Percentiles rank a stretch among this genome's conserved stretches.
Conservation (phyloP, 2,113 vertebrate genomes). For the Callipepla squamata region DNA sequence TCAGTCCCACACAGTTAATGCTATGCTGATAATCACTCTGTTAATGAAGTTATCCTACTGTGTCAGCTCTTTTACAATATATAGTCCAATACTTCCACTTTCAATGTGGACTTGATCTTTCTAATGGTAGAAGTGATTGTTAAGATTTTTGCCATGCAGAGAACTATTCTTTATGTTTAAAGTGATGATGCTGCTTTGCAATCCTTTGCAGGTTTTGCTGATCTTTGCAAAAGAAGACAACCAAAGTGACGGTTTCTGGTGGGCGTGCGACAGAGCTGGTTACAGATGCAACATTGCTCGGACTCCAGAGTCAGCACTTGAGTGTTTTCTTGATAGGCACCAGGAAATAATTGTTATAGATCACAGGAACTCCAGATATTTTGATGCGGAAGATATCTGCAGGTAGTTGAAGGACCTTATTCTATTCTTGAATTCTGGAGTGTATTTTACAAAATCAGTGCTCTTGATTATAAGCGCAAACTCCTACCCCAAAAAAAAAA, state of each 20-base stretch:
- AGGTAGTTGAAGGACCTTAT: slow-evolving; percentile 76
- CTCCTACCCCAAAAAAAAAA: neutral
- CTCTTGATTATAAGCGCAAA: neutral
- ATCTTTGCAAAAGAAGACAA: slow-evolving; percentile 95
- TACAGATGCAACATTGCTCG: slow-evolving; percentile 90
- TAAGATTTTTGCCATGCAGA: neutral
- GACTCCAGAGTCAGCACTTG: slow-evolving; percentile 90
- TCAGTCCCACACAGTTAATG: neutral
- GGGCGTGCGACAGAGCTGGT: slow-evolving; percentile 94
- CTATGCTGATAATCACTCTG: neutral
- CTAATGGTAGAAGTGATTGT: accelerated
- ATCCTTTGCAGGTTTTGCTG: slow-evolving; percentile 87
- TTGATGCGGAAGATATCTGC: slow-evolving; percentile 89
- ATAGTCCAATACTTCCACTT: neutral
- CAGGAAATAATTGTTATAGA: slow-evolving; percentile 95
- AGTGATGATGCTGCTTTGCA: neutral
- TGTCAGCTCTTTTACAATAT: neutral
- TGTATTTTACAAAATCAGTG: neutral
- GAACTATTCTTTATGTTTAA: neutral
- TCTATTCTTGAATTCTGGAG: neutral
- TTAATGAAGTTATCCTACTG: neutral
- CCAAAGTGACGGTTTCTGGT: slow-evolving; percentile 96
- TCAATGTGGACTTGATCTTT: neutral
- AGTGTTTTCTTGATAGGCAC: slow-evolving; percentile 94
- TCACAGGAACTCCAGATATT: slow-evolving; percentile 85